These are phyloP conservation scores for Bovichtus variegatus DNA, from an alignment of 2,797 vertebrate species.

Conservation along the genomic window DNA sequence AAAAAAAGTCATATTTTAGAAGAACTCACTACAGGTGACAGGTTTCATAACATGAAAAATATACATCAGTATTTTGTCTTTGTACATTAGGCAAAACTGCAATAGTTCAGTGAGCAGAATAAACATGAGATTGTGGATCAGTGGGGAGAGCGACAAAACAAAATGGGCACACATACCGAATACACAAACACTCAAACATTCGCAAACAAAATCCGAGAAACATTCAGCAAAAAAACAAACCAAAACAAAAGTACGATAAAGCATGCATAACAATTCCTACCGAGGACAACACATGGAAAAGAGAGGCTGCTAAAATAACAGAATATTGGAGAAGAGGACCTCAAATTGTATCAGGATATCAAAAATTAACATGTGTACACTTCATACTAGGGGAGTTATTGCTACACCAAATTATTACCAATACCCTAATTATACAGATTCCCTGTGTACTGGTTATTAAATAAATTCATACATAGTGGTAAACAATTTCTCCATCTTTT, in stretches of 20 bases:
- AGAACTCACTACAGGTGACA: constrained; percentile 99
- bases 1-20: constrained; percentile 98
- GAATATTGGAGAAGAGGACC: constrained; percentile 32
- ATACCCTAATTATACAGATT: constrained; percentile 72
- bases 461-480: constrained; percentile 54
- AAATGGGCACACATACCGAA: constrained; percentile 58
- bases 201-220: constrained; percentile 82
- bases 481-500: constrained; percentile 58
- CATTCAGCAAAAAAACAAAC: constrained; percentile 81
- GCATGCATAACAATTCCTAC: constrained; percentile 92
- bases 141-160: constrained; percentile 48
- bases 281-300: constrained; percentile 79
- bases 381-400: constrained; percentile 80
- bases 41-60: constrained; percentile 99
- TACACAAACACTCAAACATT: constrained; percentile 68
- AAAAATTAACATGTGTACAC: constrained; percentile 66
- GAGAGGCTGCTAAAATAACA: constrained; percentile 69
- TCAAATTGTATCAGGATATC: constrained; percentile 59
- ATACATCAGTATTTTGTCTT: constrained; percentile 98
- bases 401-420: constrained; percentile 83
- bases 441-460: constrained; percentile 72
- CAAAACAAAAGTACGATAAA: constrained; percentile 78
- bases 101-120: constrained; percentile 83
- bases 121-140: constrained; percentile 78
- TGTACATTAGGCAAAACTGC: constrained; percentile 95